Percentiles rank a stretch among this genome's conserved stretches.
Conservation (phyloP, 2,113 vertebrate genomes). For the Zonotrichia leucophrys region DNA sequence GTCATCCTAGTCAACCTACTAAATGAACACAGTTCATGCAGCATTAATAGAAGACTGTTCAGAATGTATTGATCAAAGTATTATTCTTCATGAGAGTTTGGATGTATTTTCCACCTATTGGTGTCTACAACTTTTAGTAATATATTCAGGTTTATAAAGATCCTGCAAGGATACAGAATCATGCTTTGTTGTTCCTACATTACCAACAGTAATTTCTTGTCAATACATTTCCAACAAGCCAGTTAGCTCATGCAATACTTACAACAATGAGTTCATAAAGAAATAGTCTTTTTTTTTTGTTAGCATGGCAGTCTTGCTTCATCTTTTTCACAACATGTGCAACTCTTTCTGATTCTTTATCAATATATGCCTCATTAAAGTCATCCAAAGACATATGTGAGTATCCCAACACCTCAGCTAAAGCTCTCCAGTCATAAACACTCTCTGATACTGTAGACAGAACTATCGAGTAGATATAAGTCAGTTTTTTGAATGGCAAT, state of each 20-base stretch:
- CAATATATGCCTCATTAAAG: slow-evolving; percentile 71
- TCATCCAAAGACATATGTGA: slow-evolving; percentile 76
- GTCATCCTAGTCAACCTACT: not conserved
- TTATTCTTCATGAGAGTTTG: not conserved
- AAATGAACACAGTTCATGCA: not conserved
- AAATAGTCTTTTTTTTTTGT: slow-evolving; percentile 84
- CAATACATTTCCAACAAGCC: not conserved
- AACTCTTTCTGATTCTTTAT: slow-evolving; percentile 88
- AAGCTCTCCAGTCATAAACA: slow-evolving; percentile 84
- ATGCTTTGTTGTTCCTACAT: not conserved
- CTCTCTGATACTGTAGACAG: slow-evolving; percentile 87
- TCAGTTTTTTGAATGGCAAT: slow-evolving; percentile 90
- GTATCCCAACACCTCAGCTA: slow-evolving; percentile 88
- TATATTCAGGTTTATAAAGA: not conserved
- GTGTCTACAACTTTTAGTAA: not conserved
- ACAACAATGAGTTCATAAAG: slow-evolving; percentile 91
- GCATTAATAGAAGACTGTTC: not conserved
- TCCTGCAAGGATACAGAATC: not conserved
- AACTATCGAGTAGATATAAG: slow-evolving; percentile 93
- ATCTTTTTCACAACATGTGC: slow-evolving; percentile 88
- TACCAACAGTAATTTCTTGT: not conserved
- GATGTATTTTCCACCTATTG: not conserved
- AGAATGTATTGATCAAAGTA: not conserved
- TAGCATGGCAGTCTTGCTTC: slow-evolving; percentile 92
- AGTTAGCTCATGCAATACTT: slow-evolving; percentile 67